Evolutionary conservation across 2,797 vertebrate genomes (phyloP).

Genomic region (Luscinia megarhynchos): DNA sequence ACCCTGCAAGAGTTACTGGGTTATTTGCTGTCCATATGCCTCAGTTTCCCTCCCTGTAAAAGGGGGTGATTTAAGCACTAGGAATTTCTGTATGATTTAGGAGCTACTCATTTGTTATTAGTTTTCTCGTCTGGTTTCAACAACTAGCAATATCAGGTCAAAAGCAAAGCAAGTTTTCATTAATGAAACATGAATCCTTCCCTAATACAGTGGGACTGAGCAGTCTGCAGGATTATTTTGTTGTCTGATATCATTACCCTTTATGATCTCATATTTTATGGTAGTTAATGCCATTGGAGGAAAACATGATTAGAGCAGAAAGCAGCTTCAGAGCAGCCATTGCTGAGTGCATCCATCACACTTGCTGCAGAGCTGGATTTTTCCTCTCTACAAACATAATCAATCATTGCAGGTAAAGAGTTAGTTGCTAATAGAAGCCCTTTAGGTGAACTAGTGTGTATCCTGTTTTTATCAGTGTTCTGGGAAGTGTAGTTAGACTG

Average conservation of each 20-base stretch:
- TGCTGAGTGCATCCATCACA: conserved; percentile 49
- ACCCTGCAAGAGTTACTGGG: neutral
- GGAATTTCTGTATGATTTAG: neutral
- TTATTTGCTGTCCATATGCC: neutral
- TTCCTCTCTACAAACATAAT: conserved; percentile 40
- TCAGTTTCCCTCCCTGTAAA: conserved; percentile 22
- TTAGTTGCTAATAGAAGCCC: conserved; percentile 42
- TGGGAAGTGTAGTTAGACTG: conserved; percentile 69
- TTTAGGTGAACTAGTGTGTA: conserved; percentile 63
- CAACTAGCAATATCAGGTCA: conserved; percentile 23
- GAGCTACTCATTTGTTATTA: neutral
- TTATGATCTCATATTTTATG: conserved; percentile 69
- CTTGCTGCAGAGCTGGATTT: conserved; percentile 36
- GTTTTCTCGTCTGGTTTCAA: neutral
- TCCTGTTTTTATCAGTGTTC: conserved; percentile 70
- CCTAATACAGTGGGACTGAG: conserved; percentile 48
- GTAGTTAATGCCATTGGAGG: conserved; percentile 59
- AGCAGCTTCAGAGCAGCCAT: conserved; percentile 58
- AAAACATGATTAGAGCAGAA: conserved; percentile 68
- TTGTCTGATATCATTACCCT: conserved; percentile 60
- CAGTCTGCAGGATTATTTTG: conserved; percentile 49
- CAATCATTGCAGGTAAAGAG: conserved; percentile 46
- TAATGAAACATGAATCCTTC: conserved; percentile 57
- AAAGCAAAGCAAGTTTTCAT: conserved; percentile 58
- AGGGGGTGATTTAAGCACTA: neutral